These are phyloP conservation scores for Papilio protenor DNA, from an alignment of 2,888 invertebrate genomes.

Conservation along the genomic window DNA sequence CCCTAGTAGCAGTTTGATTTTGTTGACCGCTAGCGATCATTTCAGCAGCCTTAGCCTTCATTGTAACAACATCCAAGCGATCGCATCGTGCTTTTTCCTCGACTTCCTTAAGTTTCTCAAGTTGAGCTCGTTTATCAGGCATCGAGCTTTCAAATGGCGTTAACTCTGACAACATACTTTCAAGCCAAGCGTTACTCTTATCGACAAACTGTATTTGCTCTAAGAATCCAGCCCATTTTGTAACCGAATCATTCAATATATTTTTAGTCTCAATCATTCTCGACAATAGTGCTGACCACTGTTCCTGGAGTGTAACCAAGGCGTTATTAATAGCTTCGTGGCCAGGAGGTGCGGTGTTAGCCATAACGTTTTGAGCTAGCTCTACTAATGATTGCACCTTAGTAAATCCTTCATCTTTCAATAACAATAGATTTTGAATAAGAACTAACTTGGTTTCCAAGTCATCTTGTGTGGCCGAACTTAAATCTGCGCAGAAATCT, in stretches of 20 bases:
- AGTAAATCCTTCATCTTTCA: slow-evolving; percentile 96
- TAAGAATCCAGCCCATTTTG: slow-evolving; percentile 95
- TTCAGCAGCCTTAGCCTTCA: slow-evolving; percentile 93
- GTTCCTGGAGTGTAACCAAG: slow-evolving; percentile 92
- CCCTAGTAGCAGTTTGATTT: slow-evolving; percentile 92
- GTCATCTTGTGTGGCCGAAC: slow-evolving; percentile 92
- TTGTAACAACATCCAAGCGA: slow-evolving; percentile 93
- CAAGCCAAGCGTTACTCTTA: slow-evolving; percentile 91
- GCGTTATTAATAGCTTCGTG: slow-evolving; percentile 94
- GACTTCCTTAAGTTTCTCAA: slow-evolving; percentile 92
- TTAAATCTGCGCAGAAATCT: slow-evolving; percentile 93
- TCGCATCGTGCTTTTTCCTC: slow-evolving; percentile 96
- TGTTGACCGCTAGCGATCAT: slow-evolving; percentile 94
- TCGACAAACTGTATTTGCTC: slow-evolving; percentile 94
- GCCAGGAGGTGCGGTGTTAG: slow-evolving; percentile 95
- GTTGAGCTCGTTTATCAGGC: slow-evolving; percentile 93
- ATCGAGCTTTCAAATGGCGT: slow-evolving; percentile 91
- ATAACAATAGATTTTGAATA: slow-evolving; percentile 93
- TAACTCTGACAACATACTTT: slow-evolving; percentile 89
- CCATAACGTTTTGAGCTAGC: slow-evolving; percentile 94
- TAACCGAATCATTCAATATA: slow-evolving; percentile 93
- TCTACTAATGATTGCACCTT: slow-evolving; percentile 96
- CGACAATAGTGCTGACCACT: slow-evolving; percentile 94
- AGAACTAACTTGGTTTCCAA: slow-evolving; percentile 92
- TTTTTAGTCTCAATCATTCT: slow-evolving; percentile 96